A percentile compares a stretch with the other conserved stretches of the same genome.
These are phyloP conservation scores for Habroteleia sp. DNA, from an alignment of 2,888 invertebrate genomes.

Conservation along the genomic window DNA sequence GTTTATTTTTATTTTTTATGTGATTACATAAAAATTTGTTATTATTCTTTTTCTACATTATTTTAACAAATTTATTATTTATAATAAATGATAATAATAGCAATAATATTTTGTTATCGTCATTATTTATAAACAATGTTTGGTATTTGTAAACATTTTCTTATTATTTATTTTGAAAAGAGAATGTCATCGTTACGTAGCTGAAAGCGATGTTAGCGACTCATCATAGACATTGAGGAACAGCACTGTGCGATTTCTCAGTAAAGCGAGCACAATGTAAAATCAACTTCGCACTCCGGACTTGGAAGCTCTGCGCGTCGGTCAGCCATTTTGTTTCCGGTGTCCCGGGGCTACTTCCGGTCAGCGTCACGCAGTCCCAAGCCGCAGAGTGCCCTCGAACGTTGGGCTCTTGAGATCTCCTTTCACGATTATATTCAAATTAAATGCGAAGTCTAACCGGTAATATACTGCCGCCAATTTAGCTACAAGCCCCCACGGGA, in stretches of 20 bases:
- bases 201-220: conserved; percentile 41
- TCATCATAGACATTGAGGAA: conserved; percentile 61
- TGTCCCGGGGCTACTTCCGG: conserved; percentile 80
- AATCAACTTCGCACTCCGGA: conserved; percentile 72
- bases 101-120: too few species aligned
- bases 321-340: conserved; percentile 80
- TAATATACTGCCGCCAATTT: conserved; percentile 81
- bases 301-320: conserved; percentile 60
- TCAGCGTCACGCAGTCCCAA: conserved; percentile 80
- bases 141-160: too few species aligned
- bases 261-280: conserved; percentile 72
- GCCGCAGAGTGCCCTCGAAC: conserved; percentile 73
- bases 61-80: too few species aligned
- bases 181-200: conserved; percentile 24
- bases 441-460: conserved; percentile 80
- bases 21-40: too few species aligned
- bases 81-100: too few species aligned
- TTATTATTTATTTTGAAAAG: too few species aligned
- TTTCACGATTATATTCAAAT: conserved; percentile 81
- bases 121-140: too few species aligned
- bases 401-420: conserved; percentile 76
- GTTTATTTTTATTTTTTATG: too few species aligned
- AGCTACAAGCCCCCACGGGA: conserved; percentile 78
- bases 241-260: conserved; percentile 66
- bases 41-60: too few species aligned